Evolutionary conservation across 1,140 invertebrate species (phyloP).

Genomic region (Apis mellifera): Amel_HAv3.1 CM009932.2:4474001-4474500

Average conservation of each 20-base stretch:
- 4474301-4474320: not conserved
- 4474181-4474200: conserved; percentile 78
- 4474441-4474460: not conserved
- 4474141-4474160: conserved; percentile 78
- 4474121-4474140: conserved; percentile 82
- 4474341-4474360: not conserved
- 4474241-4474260: conserved; percentile 80
- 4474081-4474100: conserved; percentile 11
- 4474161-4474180: conserved; percentile 76
- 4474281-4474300: conserved; percentile 81
- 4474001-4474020: not conserved
- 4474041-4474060: not conserved
- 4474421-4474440: conserved; percentile 23
- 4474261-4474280: conserved; percentile 84
- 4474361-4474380: not conserved
- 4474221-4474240: conserved; percentile 81
- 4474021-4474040: not conserved
- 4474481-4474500: conserved; percentile 73
- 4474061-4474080: not conserved
- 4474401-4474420: not conserved
- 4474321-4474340: not conserved
- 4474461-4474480: conserved; percentile 52
- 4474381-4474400: not conserved
- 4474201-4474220: conserved; percentile 78
- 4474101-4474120: conserved; percentile 82